Conservation (phyloP, 2,888 invertebrate genomes). For the Meghimatium bilineatum region DNA sequence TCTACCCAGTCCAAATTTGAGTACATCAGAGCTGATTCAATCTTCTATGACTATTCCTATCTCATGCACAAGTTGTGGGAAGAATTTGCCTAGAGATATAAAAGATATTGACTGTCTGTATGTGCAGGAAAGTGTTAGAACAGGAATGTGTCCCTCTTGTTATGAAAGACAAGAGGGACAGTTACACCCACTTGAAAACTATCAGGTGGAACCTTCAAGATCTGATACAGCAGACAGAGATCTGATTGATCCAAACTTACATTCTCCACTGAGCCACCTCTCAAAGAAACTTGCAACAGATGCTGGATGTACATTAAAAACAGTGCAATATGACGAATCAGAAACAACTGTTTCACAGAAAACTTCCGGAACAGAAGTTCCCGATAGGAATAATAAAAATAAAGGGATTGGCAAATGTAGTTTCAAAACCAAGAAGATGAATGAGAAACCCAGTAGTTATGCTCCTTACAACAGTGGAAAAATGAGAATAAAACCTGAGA, state of each 20-base stretch:
- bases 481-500: constrained; percentile 30
- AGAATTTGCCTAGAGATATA: background rate
- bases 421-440: background rate
- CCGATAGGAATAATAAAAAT: background rate
- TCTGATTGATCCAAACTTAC: background rate
- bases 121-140: background rate
- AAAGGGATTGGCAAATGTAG: constrained; percentile 40
- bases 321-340: background rate
- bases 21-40: background rate
- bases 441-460: background rate
- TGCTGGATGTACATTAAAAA: background rate
- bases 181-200: background rate
- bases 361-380: background rate
- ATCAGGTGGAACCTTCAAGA: background rate
- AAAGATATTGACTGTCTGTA: background rate
- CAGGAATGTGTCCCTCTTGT: constrained; percentile 5
- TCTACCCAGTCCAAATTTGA: background rate
- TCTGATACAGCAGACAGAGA: background rate
- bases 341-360: background rate
- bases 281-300: background rate
- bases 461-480: constrained; percentile 47
- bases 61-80: background rate
- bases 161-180: background rate
- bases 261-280: background rate
- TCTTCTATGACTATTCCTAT: background rate